These are phyloP conservation scores for Meriones psammophilus DNA, from an alignment of 2,797 vertebrate species.

Conservation along the genomic window DNA sequence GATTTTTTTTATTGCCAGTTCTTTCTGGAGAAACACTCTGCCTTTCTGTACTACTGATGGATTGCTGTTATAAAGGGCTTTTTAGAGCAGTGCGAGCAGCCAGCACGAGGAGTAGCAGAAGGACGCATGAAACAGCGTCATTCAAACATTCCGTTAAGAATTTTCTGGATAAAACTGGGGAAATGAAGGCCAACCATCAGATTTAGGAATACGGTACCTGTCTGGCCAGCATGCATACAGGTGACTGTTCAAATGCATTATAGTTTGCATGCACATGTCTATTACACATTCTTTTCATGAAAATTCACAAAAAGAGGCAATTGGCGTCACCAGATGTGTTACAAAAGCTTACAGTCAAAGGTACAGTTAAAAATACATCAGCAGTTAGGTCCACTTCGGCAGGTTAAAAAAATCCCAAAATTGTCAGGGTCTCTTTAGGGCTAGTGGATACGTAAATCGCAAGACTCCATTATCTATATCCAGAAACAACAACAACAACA, in stretches of 20 bases:
- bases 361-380: slow-evolving; percentile 24
- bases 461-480: slow-evolving; percentile 22
- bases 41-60: slow-evolving; percentile 32
- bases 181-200: neutral
- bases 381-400: slow-evolving; percentile 57
- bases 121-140: slow-evolving; percentile 23
- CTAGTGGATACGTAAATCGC: neutral
- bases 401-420: slow-evolving; percentile 51
- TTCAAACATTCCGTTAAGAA: slow-evolving; percentile 56
- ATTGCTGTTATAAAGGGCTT: slow-evolving; percentile 31
- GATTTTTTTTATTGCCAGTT: slow-evolving; percentile 40
- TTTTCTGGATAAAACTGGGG: slow-evolving; percentile 44
- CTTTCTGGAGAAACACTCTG: neutral
- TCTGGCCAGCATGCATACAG: neutral
- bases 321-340: slow-evolving; percentile 25
- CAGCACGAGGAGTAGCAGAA: neutral
- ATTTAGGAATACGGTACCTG: neutral
- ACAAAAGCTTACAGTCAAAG: neutral
- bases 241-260: neutral
- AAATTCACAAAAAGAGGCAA: slow-evolving; percentile 39
- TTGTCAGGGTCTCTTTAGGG: slow-evolving; percentile 35
- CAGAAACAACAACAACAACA: slow-evolving; percentile 35
- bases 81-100: slow-evolving; percentile 29
- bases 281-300: neutral
- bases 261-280: neutral